Evolutionary conservation across 2,113 vertebrate species (phyloP), one percentile per base, ranked within the genome.

Genomic region (Pollachius pollachius): DNA sequence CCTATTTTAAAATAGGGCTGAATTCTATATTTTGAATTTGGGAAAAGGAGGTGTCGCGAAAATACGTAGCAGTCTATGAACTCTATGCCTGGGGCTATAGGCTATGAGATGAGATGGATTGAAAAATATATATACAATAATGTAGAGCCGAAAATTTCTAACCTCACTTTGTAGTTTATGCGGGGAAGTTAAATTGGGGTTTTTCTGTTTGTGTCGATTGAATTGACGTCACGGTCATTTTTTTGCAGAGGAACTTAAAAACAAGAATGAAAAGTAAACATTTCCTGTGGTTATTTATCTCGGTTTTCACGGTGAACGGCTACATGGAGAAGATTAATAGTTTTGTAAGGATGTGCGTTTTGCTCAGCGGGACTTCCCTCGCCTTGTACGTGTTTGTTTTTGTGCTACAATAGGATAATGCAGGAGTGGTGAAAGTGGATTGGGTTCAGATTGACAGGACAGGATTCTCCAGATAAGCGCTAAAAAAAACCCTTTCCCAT

Each of bases 281-380:
- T 88, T 88, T 91, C 88, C 89, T 84, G 83, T 64, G 81, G 85
- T 81, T 90, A 86, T 88, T 91, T 91, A 91, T 92, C 88, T 91
- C 73, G 81, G 82, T 88, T 88, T 90, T 91, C 91, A 89, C 83
- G 86, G 86, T 88, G 87, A 91, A 86, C 84, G 88, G 85, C 88
- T 86, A 78, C 84, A 85, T 76, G 79, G 82, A 87, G 78, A 84
- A 90, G 88, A 90, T 90, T 86, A 90, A 91, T 91, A 85, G 87
- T 79, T 85, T 87, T 91, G 79, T 83, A 86, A 85, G 84, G 85
- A 90, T 87, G 81, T 87, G 83, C 85, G 75, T 90, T 84, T 84
- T 71, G 76, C 81, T 58, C 90, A 81, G 85, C 81, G 77, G 88
- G 89, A 84, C 77, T 87, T 75, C 87, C 85, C 81, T 81, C 30